Conservation (phyloP, 2,113 vertebrate genomes). For the Pelvicachromis taeniatus region DNA sequence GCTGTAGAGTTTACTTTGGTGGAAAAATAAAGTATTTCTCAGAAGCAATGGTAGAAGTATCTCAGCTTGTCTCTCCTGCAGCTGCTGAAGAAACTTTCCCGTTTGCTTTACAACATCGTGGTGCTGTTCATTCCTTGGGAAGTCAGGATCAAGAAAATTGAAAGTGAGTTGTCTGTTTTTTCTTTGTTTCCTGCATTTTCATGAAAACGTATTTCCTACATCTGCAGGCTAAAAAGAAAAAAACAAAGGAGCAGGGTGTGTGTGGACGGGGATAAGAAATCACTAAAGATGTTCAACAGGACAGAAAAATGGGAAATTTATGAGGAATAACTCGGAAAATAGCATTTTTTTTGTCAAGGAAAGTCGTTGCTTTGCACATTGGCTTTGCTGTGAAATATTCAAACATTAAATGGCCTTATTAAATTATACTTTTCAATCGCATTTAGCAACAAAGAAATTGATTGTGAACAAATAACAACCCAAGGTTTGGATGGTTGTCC, state of each 20-base stretch:
- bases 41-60: neutral
- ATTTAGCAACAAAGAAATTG: neutral
- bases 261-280: neutral
- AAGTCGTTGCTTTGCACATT: neutral
- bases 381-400: neutral
- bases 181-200: neutral
- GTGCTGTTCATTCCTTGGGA: constrained; percentile 97
- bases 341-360: neutral
- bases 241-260: neutral
- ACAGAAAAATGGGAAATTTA: neutral
- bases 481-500: neutral
- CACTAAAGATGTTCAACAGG: neutral
- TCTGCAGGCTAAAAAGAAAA: neutral
- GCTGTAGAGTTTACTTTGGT: neutral
- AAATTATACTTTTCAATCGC: neutral
- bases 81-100: constrained; percentile 88
- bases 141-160: constrained; percentile 97
- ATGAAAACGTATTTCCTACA: neutral
- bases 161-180: constrained; percentile 80
- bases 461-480: neutral
- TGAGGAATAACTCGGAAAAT: neutral
- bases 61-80: constrained; percentile 26
- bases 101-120: constrained; percentile 86
- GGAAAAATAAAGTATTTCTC: neutral
- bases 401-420: neutral